phyloP scores from a whole-genome alignment of 1,140 invertebrate species.

The Drosophila erecta region DNA sequence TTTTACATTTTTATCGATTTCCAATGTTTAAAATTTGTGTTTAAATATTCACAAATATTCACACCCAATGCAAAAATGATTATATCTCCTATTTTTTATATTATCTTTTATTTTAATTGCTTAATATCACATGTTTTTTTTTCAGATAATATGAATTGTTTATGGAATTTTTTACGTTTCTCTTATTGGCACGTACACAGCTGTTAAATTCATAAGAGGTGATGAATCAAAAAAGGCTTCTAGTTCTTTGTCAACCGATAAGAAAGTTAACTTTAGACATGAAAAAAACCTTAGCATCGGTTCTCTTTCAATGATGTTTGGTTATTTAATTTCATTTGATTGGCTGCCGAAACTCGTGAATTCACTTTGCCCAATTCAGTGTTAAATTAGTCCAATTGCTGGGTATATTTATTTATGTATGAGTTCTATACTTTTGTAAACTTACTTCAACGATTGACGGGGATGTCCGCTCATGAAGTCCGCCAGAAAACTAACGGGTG shows the following conservation, averaged over 20 bases:
- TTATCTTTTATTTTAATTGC: neutral
- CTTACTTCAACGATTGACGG: slow-evolving; percentile 79
- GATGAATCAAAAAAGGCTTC: slow-evolving; percentile 45
- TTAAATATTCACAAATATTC: neutral
- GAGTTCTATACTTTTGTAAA: slow-evolving; percentile 23
- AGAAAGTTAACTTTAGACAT: slow-evolving; percentile 38
- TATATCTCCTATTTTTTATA: neutral
- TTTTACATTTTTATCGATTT: neutral
- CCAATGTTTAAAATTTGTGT: neutral
- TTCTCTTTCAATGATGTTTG: slow-evolving; percentile 9
- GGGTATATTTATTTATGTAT: slow-evolving; percentile 24
- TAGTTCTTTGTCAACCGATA: slow-evolving; percentile 54
- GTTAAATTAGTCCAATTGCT: slow-evolving; percentile 40
- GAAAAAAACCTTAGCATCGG: slow-evolving; percentile 4
- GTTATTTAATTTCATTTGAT: slow-evolving; percentile 33
- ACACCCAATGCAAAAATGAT: too few species aligned
- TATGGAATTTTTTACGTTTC: slow-evolving; percentile 38
- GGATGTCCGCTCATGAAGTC: slow-evolving; percentile 85
- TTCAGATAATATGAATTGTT: slow-evolving; percentile 23
- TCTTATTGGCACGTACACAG: slow-evolving; percentile 49
- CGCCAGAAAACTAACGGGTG: slow-evolving; percentile 87
- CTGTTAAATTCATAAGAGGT: slow-evolving; percentile 30
- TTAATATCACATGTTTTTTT: neutral
- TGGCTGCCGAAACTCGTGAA: slow-evolving; percentile 34
- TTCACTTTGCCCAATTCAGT: slow-evolving; percentile 59